Conservation (phyloP, 2,113 vertebrate genomes). For the Ceyx melanurus region DNA sequence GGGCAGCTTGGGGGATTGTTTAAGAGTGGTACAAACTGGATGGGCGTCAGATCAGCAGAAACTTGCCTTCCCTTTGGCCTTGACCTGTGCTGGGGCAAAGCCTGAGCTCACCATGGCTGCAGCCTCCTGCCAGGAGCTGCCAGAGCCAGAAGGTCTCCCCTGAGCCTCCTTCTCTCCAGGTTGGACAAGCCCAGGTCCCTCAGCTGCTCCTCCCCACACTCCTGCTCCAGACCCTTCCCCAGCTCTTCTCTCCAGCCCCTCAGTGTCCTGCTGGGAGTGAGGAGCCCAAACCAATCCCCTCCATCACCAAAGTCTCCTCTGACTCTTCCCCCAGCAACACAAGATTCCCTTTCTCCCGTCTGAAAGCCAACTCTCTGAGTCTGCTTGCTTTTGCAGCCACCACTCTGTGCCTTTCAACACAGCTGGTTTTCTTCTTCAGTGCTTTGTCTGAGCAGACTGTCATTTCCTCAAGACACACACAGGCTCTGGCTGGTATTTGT, state of each 20-base stretch:
- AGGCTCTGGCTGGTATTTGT: background rate
- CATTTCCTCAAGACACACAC: background rate
- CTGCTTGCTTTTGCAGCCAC: background rate
- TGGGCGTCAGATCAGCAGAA: background rate
- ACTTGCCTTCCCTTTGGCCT: background rate
- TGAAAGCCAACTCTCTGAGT: background rate
- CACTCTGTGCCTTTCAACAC: background rate
- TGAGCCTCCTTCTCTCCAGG: no score
- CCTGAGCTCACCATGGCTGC: no score
- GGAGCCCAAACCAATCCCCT: no score
- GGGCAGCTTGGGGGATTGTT: background rate
- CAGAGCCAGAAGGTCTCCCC: no score
- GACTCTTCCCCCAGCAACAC: background rate
- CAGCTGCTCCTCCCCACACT: no score
- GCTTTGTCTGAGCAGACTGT: background rate
- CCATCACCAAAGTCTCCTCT: background rate
- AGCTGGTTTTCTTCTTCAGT: background rate
- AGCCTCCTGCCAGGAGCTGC: no score
- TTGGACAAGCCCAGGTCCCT: no score
- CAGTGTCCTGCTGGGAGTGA: no score
- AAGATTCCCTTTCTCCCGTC: background rate
- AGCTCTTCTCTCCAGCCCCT: no score
- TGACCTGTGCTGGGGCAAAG: background rate
- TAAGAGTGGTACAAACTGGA: fast-evolving
- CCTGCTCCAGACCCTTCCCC: no score